phyloP scores from a whole-genome alignment of 1,140 invertebrate species.

The Brachionus manjavacas region DNA sequence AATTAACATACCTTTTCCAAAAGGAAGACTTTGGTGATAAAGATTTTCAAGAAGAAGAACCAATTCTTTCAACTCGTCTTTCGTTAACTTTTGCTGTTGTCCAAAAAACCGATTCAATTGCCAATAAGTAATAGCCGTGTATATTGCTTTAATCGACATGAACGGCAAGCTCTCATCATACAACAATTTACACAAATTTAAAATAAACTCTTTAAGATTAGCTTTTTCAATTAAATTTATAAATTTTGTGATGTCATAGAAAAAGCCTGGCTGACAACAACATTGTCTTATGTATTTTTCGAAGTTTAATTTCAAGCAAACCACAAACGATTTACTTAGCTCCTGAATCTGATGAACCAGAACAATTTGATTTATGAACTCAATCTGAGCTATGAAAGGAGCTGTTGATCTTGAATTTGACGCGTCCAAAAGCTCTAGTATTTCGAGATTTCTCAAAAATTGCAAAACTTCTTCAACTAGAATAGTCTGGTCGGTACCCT shows the following conservation, averaged over 20 bases:
- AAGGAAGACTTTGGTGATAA: neutral
- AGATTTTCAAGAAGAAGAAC: neutral
- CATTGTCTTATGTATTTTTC: neutral
- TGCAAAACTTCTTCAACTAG: neutral
- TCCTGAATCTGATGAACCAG: neutral
- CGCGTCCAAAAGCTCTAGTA: neutral
- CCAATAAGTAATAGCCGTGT: neutral
- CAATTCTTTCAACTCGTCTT: neutral
- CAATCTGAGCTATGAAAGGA: conserved; percentile 19
- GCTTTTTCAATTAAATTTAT: neutral
- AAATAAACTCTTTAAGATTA: neutral
- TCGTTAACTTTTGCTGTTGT: neutral
- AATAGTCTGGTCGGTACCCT: neutral
- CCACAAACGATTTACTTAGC: neutral
- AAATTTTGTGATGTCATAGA: conserved; percentile 16
- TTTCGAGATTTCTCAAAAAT: conserved; percentile 13
- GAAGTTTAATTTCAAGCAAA: neutral
- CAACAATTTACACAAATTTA: neutral
- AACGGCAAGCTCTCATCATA: neutral
- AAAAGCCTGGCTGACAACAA: conserved; percentile 11
- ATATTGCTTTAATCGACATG: neutral
- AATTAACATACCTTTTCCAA: conserved; percentile 7
- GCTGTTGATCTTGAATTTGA: neutral
- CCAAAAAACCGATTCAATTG: conserved; percentile 27
- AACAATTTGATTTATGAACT: neutral